Evolutionary conservation across 2,888 invertebrate species (phyloP), one percentile per base, ranked within the genome.

Genomic region (Dynastes hyllus): DNA sequence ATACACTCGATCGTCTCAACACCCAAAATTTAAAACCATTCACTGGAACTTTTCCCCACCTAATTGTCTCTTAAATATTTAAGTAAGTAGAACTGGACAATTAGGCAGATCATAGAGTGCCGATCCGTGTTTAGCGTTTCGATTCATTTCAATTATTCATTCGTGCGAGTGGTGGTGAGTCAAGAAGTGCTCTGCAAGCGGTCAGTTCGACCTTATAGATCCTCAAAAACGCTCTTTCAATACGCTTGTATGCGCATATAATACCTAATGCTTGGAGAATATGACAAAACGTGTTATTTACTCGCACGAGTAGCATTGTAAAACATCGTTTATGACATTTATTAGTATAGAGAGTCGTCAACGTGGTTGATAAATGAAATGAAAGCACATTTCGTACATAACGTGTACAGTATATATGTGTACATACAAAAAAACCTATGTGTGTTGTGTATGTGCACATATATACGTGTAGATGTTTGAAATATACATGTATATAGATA

Each of bases 401-500:
- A 29, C 55, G 22, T 73, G 37, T 50, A 71, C 55, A 4, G 9
- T 11, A 69, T 16, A 67, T 45, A 50, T 1, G 16, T 22, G 45
- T 16, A 67, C 22, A 67, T n/a, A 51, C 8, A 77, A 55, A 69
- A 32, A 37, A 37, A 37, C 9, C 2, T 51, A 51, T 51, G 51
- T 51, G n/a, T 51, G 51, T n/a, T 37, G n/a, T 51, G 51, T 51
- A 51, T 9, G 9, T 51, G 22, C 22, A 5, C 32, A 37, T 55
- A n/a, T 16, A 55, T 55, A 55, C 37, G 45, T 45, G 45, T 45
- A 45, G 45, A 45, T 45, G 16, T 13, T 9, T 55, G n/a, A 69
- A 61, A 79, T 76, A 73, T 77, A 61, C 77, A 71, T 11, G 45
- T 45, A 65, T 77, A 55, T 76, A 71, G 77, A 79, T 77, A 77